Evolutionary conservation across 2,113 vertebrate genomes (phyloP), one percentile per base, ranked within the genome.

Genomic region (Fregetta grallaria): DNA sequence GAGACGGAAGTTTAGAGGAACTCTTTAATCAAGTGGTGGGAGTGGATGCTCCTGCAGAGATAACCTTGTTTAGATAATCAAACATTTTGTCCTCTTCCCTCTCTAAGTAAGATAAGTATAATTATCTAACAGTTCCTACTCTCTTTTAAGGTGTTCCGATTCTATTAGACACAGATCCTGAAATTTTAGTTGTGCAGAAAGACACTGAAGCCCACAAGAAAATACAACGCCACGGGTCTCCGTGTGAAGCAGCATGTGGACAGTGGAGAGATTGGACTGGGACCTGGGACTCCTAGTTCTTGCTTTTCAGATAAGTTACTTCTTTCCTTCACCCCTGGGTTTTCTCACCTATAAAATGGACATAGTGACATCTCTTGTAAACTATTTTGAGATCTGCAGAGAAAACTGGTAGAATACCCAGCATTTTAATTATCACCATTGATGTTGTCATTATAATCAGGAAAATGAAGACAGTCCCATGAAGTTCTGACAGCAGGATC

Each of bases 11-110:
- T 90, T 95, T 74, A 82, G 80, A 93, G 81, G 86, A 85, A 92
- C 84, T 77, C 86, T 94, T 95, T 96, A 97, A 95, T 91, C 94
- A 92, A 95, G 79, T 27, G 36, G 26, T 81, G 67, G 87, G 90
- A 93, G 86, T 85, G 52, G 73, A 83, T 94, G 85, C n/a, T 95
- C 67, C 84, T 94, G 68, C 66, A 79, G 73, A 95, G 90, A 96
- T 92, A 95, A 93, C 79, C 70, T 68, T 92, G 52, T 91, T 91
- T 82, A 95, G 83, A 85, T 92, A 95, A 87, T 70, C 55, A 89
- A 93, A 70, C 38, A 82, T 79, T 91, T 92, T 17, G 40, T 85
- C 74, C 86, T 88, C 40, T 89, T 93, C 36, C 34, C 42, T 87
- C 58, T 84, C 45, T 38, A 53, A 87, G 59, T 49, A 72, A 84